Base-by-base conservation (phyloP, 2,888 invertebrate species). In the Andricus quercusramuli region DNA sequence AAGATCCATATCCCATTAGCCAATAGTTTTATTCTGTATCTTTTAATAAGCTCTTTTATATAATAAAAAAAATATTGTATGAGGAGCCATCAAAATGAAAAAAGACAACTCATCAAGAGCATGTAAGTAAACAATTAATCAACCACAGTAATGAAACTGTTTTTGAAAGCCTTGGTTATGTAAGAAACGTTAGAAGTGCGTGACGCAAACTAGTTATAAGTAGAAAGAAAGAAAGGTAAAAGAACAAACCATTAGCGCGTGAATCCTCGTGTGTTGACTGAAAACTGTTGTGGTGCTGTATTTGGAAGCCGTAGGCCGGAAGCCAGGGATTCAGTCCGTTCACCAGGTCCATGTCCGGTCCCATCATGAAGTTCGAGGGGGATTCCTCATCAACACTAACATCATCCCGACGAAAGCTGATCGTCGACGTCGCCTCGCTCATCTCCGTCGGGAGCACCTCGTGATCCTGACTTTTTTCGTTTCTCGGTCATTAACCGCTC, bases 251-350 rank as follows among this genome's bases (percentile, higher is more conserved):
- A 89, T 92, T 92, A 88, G 90, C 86, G 88, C 92, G 91, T 89
- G 90, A 84, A 90, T 92, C 92, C 89, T 92, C 92, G 83, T 92
- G 90, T 79, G 89, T 87, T 22, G 90, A 87, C 65, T 92, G 91
- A 80, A 90, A 91, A 86, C 84, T 83, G 78, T 85, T 79, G 62
- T 90, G 94, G 94, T 94, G 94, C 94, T 95, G 93, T 88, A 95
- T 94, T 89, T 95, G 93, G 94, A 95, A 96, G 88, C 96, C 96
- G 91, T 96, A 96, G 88, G 96, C 96, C 87, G 96, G 96, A 93
- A 96, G 94, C 96, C 96, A 96, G 90, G 96, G 95, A 94, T 96
- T 95, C 90, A 95, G 95, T 88, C 96, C 95, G 89, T 93, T 91
- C 84, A 93, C 92, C 86, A 91, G 87, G 79, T 91, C 89, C 90